Evolutionary conservation across 2,888 invertebrate species (phyloP).

Genomic region (Geophilus truncorum): DNA sequence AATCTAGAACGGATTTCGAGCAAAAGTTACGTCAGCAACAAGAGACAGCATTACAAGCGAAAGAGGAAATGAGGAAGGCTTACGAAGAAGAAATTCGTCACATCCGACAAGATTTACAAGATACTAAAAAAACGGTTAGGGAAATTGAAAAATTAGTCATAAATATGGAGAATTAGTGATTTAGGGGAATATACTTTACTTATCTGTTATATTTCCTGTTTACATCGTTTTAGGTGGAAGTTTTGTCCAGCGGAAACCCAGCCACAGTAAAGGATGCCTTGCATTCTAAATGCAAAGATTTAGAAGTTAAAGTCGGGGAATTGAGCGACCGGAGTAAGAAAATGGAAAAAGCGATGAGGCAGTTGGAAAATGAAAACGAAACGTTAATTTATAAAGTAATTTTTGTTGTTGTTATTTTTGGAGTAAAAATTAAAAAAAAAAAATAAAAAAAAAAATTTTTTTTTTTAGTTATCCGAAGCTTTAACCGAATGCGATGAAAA

Average conservation of each 20-base stretch:
- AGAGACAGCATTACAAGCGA: slow-evolving; percentile 33
- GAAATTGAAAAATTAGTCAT: background rate
- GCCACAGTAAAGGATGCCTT: background rate
- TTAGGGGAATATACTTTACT: background rate
- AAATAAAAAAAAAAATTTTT: background rate
- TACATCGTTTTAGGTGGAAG: background rate
- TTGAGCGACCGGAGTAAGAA: slow-evolving; percentile 47
- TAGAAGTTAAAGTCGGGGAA: slow-evolving; percentile 49
- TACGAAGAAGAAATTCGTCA: slow-evolving; percentile 36
- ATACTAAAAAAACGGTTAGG: background rate
- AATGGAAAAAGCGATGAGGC: slow-evolving; percentile 46
- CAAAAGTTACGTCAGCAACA: slow-evolving; percentile 33
- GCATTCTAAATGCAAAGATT: slow-evolving; percentile 38
- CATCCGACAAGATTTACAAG: slow-evolving; percentile 22
- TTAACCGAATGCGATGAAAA: slow-evolving; percentile 18
- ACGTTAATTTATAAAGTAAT: slow-evolving; percentile 49
- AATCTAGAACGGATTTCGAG: slow-evolving; percentile 33
- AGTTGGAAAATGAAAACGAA: slow-evolving; percentile 49
- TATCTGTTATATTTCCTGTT: background rate
- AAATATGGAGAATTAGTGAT: background rate
- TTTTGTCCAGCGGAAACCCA: background rate
- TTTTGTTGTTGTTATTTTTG: no score
- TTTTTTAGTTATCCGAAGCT: slow-evolving; percentile 13
- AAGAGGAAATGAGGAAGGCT: slow-evolving; percentile 33
- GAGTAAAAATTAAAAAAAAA: background rate